Base-by-base conservation (phyloP, 2,888 invertebrate species). In the Corythucha ciliata region DNA sequence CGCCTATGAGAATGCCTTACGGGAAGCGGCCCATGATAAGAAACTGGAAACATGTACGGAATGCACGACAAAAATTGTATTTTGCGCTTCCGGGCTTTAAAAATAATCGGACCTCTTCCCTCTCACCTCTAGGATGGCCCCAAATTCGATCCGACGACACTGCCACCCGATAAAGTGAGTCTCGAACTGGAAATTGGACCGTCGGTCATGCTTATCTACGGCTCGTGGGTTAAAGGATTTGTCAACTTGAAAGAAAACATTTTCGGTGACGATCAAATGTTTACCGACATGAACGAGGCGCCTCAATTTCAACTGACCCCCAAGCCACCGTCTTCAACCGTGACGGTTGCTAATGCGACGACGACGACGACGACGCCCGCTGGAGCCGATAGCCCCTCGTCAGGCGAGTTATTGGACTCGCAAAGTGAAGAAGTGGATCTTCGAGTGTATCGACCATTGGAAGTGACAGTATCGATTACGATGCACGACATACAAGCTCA, bases 401-500 rank as follows among this genome's bases (percentile, higher is more conserved):
- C 55, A 7, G 54, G 49, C 10, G n/a, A n/a, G n/a, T 52, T 53
- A 36, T 57, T 58, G 10, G 54, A 51, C 41, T 48, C 54, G 7
- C 46, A 39, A 7, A 57, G 44, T 39, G 57, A 57, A 20, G 57
- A 63, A 37, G 63, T 65, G 50, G 96, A 96, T 70, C 83, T 89
- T 4, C 75, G 94, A 39, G 74, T 81, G 39, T 94, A 89, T 67
- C 75, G 96, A 32, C 92, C 96, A 0, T 69, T 96, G 45, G 86
- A 91, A 61, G 93, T 96, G 0, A 83, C 84, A 16, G 89, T 96
- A 1, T 90, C 91, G 0, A 81, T 94, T 24, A 91, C 90, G 14
- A 80, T 97, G 65, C 93, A 94, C 67, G 94, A 97, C 64, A 84
- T 97, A 60, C 92, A 94, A 66, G 94, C 86, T 1, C 96, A 97